Evolutionary conservation across 2,113 vertebrate genomes (phyloP), one percentile per base, ranked within the genome.

Genomic region (Sinocyclocheilus anophthalmus): DNA sequence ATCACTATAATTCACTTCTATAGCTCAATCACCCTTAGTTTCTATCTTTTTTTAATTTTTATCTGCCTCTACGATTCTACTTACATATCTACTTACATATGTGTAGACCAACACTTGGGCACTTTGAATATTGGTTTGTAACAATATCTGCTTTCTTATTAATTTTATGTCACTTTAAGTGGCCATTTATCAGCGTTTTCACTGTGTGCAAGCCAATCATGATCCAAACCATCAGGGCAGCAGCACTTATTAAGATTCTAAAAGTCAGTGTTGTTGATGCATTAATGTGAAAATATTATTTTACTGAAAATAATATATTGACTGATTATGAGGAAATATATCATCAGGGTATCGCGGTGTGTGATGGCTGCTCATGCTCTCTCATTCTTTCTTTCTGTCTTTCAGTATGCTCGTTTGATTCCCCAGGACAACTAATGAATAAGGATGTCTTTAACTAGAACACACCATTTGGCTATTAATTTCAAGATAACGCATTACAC

Each of bases 381-480:
- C 26, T 80, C 30, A 2, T 20, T 24, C 50, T 4, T 53, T 53
- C 0, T 67, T 18, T 67, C 39, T 48, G 11, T 67, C 12, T 48
- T 10, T 65, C 59, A 50, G 10, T 67, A 12, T 50, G 22, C 22
- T 24, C 0, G 73, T 5, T 50, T 76, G 20, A n/a, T 76, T 50
- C 39, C 39, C 12, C 14, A 50, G 88, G 87, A 78, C 90, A 88
- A 91, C 92, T 92, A 93, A 91, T 87, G 88, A 88, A 86, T 87
- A 84, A 84, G 26, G n/a, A 76, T 91, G 91, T 89, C 80, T 91
- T 10, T 45, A 91, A 90, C 48, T 77, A 89, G 89, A 92, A 91
- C 84, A 83, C 24, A 83, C 81, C 61, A 83, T 22, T 37, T 83
- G 26, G 81, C 18, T n/a, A 81, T 48, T 81, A 1, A 65, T 83